Conservation (phyloP, 1,140 invertebrate species). For the Goniozus legneri region DNA sequence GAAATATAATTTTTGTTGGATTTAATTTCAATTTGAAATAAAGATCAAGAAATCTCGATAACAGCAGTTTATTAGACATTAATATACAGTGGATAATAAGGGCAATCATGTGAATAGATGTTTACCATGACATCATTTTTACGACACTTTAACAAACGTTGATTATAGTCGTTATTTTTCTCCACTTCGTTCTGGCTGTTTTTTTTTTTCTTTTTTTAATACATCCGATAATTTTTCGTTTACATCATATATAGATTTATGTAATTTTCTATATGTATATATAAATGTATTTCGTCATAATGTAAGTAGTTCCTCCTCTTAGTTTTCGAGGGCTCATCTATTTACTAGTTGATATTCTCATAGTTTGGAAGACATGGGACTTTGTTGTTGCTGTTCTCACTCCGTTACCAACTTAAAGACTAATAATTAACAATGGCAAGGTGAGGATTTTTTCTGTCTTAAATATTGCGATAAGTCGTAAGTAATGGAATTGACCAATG, state of each 20-base stretch:
- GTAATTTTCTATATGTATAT: constrained; percentile 19
- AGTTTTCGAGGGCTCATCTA: constrained; percentile 13
- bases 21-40: too few relatives aligned
- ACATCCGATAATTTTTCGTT: neutral
- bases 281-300: constrained; percentile 18
- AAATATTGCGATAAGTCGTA: constrained; percentile 13
- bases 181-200: too few relatives aligned
- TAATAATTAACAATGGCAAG: constrained; percentile 30
- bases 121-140: constrained; percentile 31
- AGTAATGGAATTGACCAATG: constrained; percentile 18
- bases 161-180: too few relatives aligned
- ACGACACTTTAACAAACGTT: constrained; percentile 28
- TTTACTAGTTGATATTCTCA: constrained; percentile 22
- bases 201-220: too few relatives aligned
- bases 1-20: too few relatives aligned
- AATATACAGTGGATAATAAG: constrained; percentile 51
- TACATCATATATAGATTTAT: constrained; percentile 13
- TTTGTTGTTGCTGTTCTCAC: constrained; percentile 36
- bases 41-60: constrained; percentile 20
- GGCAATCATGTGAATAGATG: constrained; percentile 29
- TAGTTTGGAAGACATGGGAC: constrained; percentile 44
- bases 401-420: constrained; percentile 22
- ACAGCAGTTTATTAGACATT: constrained; percentile 55
- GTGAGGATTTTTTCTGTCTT: constrained; percentile 5
- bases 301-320: constrained; percentile 8